These are phyloP conservation scores for Liposcelis brunnea DNA, from an alignment of 2,888 invertebrate genomes.

Conservation along the genomic window DNA sequence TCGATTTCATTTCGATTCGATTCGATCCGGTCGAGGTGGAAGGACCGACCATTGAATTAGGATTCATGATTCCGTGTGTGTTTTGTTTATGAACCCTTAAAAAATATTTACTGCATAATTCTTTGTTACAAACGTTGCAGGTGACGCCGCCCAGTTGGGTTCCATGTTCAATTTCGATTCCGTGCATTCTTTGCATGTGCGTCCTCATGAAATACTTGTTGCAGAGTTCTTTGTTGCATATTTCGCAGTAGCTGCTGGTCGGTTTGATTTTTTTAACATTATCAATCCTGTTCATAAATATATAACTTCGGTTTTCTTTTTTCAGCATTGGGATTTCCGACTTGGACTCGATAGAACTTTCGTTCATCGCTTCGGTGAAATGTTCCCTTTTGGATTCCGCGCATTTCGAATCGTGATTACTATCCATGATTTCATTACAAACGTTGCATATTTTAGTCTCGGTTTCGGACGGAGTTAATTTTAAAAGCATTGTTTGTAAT, in stretches of 20 bases:
- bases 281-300: constrained; percentile 29
- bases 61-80: constrained; percentile 67
- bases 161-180: constrained; percentile 82
- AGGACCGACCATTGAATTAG: constrained; percentile 25
- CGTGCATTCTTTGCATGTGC: constrained; percentile 98
- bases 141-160: constrained; percentile 85
- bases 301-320: constrained; percentile 1
- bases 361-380: constrained; percentile 7
- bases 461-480: constrained; percentile 46
- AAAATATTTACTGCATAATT: constrained; percentile 95
- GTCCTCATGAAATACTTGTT: constrained; percentile 99
- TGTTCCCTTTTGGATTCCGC: no score
- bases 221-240: constrained; percentile 96
- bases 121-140: constrained; percentile 95
- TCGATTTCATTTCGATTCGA: no score
- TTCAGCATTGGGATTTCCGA: neutral
- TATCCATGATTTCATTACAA: no score
- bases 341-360: constrained; percentile 9
- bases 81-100: constrained; percentile 94
- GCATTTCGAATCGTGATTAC: no score
- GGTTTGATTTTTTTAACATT: constrained; percentile 37
- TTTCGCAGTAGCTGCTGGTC: constrained; percentile 84
- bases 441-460: no score
- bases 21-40: constrained; percentile 27
- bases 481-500: constrained; percentile 78